These are phyloP conservation scores for Chorisops tibialis DNA, from an alignment of 2,888 invertebrate genomes.

Conservation along the genomic window DNA sequence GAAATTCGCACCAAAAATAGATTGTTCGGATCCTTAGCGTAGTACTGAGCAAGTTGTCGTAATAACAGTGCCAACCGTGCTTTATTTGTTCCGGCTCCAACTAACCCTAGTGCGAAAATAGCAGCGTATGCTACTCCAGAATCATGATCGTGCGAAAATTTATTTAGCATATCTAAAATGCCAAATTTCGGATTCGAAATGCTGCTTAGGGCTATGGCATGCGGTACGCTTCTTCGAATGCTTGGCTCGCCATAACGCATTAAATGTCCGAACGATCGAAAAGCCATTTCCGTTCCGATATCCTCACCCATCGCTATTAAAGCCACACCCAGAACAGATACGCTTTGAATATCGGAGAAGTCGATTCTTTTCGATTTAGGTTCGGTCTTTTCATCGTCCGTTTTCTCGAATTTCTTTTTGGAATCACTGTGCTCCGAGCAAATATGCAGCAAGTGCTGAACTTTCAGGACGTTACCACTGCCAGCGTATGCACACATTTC, in stretches of 20 bases:
- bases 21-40: slow-evolving; percentile 91
- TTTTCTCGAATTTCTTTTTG: slow-evolving; percentile 1
- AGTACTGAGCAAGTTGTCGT: slow-evolving; percentile 89
- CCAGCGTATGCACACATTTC: slow-evolving; percentile 96
- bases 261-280: slow-evolving; percentile 83
- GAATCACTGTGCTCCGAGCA: slow-evolving; percentile 93
- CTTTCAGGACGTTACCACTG: slow-evolving; percentile 93
- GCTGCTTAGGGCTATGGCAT: slow-evolving; percentile 91
- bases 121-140: slow-evolving; percentile 93
- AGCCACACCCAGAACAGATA: slow-evolving; percentile 92
- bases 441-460: slow-evolving; percentile 89
- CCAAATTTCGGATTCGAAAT: slow-evolving; percentile 90
- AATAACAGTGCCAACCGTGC: slow-evolving; percentile 90
- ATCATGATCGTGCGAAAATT: slow-evolving; percentile 95
- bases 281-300: slow-evolving; percentile 94
- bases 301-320: slow-evolving; percentile 96
- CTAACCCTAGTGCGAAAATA: slow-evolving; percentile 93
- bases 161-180: slow-evolving; percentile 90
- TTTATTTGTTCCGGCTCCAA: slow-evolving; percentile 79
- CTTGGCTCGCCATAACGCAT: slow-evolving; percentile 92
- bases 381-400: not conserved
- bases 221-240: slow-evolving; percentile 87
- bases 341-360: slow-evolving; percentile 79
- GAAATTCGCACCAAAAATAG: slow-evolving; percentile 92
- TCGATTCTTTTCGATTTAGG: slow-evolving; percentile 49